Conservation (phyloP, 92 coral and sea anemone genomes). For the Palythoa caribaeorum region DNA sequence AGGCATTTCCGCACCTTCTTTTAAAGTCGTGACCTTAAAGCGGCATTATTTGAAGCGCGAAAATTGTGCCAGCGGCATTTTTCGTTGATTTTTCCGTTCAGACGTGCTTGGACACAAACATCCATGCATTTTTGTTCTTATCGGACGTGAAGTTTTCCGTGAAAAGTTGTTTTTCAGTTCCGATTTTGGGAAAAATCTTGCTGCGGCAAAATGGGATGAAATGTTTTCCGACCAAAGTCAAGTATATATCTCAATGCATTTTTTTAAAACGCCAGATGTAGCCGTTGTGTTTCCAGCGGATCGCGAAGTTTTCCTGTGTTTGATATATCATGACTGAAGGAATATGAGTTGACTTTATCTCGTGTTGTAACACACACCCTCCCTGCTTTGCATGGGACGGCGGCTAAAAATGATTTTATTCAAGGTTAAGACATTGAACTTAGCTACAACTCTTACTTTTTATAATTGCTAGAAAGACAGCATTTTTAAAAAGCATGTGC, state of each 20-base stretch:
- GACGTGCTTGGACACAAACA: neutral
- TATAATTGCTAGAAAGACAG: neutral
- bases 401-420: neutral
- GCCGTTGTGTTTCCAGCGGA: slow-evolving; percentile 16
- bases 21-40: neutral
- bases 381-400: neutral
- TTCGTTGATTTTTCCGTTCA: neutral
- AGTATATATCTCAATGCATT: neutral
- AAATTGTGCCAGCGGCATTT: slow-evolving; percentile 8
- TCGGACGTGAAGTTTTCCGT: neutral
- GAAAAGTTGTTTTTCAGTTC: neutral
- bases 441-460: neutral
- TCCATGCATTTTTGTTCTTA: neutral
- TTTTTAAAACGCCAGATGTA: neutral
- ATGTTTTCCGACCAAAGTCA: neutral
- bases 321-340: neutral
- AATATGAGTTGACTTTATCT: neutral
- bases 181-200: neutral
- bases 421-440: neutral
- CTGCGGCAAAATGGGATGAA: neutral
- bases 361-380: neutral
- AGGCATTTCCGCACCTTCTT: slow-evolving; percentile 5
- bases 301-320: slow-evolving; percentile 18
- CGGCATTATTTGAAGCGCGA: neutral
- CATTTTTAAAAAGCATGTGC: neutral